Conservation (phyloP, 2,797 vertebrate genomes). For the Pipistrellus pygmaeus region DNA sequence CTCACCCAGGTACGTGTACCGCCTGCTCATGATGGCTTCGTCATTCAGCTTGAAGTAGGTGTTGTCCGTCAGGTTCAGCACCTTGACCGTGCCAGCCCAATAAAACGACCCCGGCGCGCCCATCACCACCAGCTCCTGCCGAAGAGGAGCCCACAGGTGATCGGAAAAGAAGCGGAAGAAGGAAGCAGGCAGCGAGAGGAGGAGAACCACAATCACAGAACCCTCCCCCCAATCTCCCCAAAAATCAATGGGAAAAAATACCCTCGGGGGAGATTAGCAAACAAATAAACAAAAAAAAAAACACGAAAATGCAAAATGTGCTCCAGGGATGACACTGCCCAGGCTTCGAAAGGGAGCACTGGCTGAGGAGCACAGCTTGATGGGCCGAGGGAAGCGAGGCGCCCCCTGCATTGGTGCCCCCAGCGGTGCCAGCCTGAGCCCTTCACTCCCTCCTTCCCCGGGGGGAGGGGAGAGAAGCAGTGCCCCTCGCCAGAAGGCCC, state of each 20-base stretch:
- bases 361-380: rapidly evolving
- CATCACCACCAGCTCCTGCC: slow-evolving; percentile 97
- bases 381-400: rapidly evolving
- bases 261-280: no score
- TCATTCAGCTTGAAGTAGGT: slow-evolving; percentile 94
- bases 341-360: neutral
- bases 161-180: neutral
- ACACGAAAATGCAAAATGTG: neutral
- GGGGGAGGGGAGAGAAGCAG: neutral
- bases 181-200: neutral
- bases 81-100: slow-evolving; percentile 98
- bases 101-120: slow-evolving; percentile 98
- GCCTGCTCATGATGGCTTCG: slow-evolving; percentile 91
- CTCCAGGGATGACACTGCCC: neutral
- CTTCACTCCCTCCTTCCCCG: neutral
- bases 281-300: no score
- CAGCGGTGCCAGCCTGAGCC: no score
- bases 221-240: no score
- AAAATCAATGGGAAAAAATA: no score
- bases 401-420: rapidly evolving
- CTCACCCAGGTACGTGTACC: slow-evolving; percentile 98
- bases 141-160: slow-evolving; percentile 52
- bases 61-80: slow-evolving; percentile 96
- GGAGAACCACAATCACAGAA: neutral
- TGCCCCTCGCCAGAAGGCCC: neutral